These are phyloP conservation scores for Caenorhabditis inopinata DNA, from an alignment of 1,140 invertebrate species.

Conservation along the genomic window DNA sequence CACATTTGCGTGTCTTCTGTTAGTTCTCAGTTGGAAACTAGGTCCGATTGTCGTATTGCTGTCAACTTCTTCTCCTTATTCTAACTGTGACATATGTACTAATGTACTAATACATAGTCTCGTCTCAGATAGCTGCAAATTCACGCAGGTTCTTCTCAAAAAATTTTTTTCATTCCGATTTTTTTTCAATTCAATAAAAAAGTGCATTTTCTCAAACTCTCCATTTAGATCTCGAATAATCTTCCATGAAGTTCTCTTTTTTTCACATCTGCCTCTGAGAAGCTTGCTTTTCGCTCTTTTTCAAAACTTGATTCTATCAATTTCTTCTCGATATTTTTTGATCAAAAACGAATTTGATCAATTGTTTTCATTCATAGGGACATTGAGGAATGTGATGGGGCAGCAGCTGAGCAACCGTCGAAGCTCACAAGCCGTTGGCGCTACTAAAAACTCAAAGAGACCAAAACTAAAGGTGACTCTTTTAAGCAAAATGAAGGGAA, in stretches of 20 bases:
- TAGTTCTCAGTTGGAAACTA: slow-evolving; percentile 19
- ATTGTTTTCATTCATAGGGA: background rate
- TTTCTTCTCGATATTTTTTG: too few relatives aligned
- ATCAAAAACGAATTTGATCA: background rate
- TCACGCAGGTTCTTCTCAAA: too few relatives aligned
- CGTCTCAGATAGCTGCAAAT: too few relatives aligned
- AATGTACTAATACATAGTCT: background rate
- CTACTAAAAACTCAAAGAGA: background rate
- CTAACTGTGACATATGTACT: background rate
- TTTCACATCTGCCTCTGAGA: too few relatives aligned
- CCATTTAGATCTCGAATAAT: too few relatives aligned
- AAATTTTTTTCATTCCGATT: background rate
- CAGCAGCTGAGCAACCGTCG: slow-evolving; percentile 26
- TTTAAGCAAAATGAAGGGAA: too few relatives aligned
- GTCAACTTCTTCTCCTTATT: background rate
- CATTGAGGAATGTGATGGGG: slow-evolving; percentile 26
- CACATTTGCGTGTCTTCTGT: slow-evolving; percentile 11
- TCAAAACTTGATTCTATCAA: too few relatives aligned
- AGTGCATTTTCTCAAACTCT: too few relatives aligned
- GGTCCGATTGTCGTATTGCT: slow-evolving; percentile 25
- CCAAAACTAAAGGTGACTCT: background rate
- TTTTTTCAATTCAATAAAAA: too few relatives aligned
- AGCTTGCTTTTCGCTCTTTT: too few relatives aligned
- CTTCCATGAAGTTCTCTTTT: too few relatives aligned
- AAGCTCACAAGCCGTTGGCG: background rate